Conservation (phyloP, 1,140 invertebrate species). For the Diachasma alloeum region DNA sequence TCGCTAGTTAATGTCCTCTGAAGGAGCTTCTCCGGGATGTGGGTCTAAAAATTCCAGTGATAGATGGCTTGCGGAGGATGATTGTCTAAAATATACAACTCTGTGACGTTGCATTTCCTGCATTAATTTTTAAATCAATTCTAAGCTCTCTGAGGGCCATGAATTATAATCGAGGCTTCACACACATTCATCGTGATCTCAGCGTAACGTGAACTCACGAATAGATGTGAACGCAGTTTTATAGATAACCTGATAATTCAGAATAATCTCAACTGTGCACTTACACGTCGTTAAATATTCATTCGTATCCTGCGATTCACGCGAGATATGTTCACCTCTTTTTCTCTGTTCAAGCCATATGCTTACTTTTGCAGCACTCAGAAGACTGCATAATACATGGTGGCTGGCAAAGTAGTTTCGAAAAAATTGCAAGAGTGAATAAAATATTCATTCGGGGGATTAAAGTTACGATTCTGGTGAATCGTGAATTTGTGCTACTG, state of each 20-base stretch:
- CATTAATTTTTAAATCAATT: no score
- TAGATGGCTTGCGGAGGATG: neutral
- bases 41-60: neutral
- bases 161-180: no score
- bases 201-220: neutral
- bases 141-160: no score
- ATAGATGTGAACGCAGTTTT: neutral
- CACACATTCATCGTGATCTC: no score
- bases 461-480: neutral
- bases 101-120: no score
- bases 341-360: neutral
- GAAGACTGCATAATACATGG: neutral
- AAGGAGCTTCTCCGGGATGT: neutral
- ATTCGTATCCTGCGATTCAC: neutral
- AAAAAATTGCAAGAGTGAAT: neutral
- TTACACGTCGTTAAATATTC: neutral
- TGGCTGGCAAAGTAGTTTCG: neutral
- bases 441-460: neutral
- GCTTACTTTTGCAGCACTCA: neutral
- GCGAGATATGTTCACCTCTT: neutral
- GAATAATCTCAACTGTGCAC: conserved; percentile 7
- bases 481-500: conserved; percentile 39
- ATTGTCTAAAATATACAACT: neutral
- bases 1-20: neutral
- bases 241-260: neutral